phyloP scores from a whole-genome alignment of 2,888 invertebrate genomes.

The Tortrix viridana region DNA sequence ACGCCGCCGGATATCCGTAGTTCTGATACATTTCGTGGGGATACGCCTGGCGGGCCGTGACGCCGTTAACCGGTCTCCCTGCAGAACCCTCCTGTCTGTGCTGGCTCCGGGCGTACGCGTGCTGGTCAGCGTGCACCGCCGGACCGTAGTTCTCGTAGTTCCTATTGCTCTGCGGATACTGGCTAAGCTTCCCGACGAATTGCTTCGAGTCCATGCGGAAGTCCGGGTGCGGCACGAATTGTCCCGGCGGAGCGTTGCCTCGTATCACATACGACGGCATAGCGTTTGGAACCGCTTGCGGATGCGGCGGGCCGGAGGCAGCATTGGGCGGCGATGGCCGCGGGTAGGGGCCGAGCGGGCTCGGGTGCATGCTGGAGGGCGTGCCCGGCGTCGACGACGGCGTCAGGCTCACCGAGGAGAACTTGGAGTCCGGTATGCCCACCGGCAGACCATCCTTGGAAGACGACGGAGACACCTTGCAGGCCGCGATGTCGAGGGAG shows the following conservation, averaged over 20 bases:
- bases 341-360: conserved; percentile 87
- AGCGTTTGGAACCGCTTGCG: conserved; percentile 84
- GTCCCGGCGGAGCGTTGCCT: conserved; percentile 78
- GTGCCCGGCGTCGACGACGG: conserved; percentile 87
- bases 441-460: conserved; percentile 80
- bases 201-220: conserved; percentile 80
- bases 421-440: conserved; percentile 82
- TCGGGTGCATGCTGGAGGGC: conserved; percentile 86
- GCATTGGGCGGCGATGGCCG: conserved; percentile 89
- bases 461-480: conserved; percentile 82
- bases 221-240: conserved; percentile 80
- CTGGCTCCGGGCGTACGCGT: conserved; percentile 75
- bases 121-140: conserved; percentile 71
- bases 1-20: conserved; percentile 77
- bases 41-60: conserved; percentile 68
- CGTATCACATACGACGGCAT: conserved; percentile 85
- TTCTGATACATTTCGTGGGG: conserved; percentile 81
- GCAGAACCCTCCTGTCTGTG: conserved; percentile 69
- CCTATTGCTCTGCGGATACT: conserved; percentile 75
- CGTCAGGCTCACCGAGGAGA: conserved; percentile 86
- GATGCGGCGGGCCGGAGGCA: conserved; percentile 83
- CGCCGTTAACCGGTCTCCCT: conserved; percentile 69
- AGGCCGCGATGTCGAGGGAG: conserved; percentile 72
- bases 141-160: conserved; percentile 70
- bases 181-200: conserved; percentile 74